Evolutionary conservation across 2,888 invertebrate genomes (phyloP), one percentile per base, ranked within the genome.

Genomic region (Drosophila nr. perissopoda): DNA sequence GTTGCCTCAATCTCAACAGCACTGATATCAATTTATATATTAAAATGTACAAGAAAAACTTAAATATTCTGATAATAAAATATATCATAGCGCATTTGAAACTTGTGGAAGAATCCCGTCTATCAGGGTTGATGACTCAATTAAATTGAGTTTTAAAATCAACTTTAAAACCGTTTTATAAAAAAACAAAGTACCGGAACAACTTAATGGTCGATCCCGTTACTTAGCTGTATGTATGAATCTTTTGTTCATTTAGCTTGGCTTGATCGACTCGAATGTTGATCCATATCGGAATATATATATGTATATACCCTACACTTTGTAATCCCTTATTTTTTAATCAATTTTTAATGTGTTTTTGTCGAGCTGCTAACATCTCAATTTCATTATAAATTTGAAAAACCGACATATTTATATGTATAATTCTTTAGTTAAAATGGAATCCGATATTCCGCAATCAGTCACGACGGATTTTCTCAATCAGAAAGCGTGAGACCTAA

Each of bases 1-100:
- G 72, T 72, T 81, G 80, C 76, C 70, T 82, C 67, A 82, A 74
- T 79, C 53, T 66, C 61, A 64, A 76, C 53, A 63, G 61, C 76
- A 77, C 77, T 76, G 81, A 78, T 67, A 76, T 42, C 49, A 71
- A 61, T 61, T 49, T 53, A 53, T 70, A 36, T 70, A 71, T 52
- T 51, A 70, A 53, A 31, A 70, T 60, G 70, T 70, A 54, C 52
- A 69, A 58, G 42, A 70, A 36, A 57, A 49, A 57, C 51, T 52
- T 69, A 49, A 53, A 69, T 70, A 71, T 60, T 53, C 59, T 27
- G 53, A 71, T 57, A 62, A 62, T 57, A 72, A 71, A 70, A 61
- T 49, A 70, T 70, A 70, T 57, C 51, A 48, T 56, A 68, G 67
- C 48, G 54, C 54, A 67, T 68, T 56, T 56, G 16, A 56, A 69